Conservation (phyloP, 2,888 invertebrate genomes). For the Hyposoter didymator region DNA sequence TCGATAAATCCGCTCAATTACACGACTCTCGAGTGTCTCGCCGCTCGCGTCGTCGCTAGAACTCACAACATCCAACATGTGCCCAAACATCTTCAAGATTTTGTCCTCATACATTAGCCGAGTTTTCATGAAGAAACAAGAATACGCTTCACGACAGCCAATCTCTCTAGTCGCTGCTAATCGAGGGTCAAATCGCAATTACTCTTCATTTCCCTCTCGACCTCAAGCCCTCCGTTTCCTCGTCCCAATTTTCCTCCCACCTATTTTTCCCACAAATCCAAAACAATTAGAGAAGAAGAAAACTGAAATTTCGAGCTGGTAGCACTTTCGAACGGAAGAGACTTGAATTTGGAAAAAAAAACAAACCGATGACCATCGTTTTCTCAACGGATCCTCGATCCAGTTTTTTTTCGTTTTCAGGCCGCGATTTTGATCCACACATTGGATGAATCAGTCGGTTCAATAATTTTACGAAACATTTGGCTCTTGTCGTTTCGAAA, state of each 20-base stretch:
- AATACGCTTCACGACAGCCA: conserved; percentile 49
- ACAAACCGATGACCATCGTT: not conserved
- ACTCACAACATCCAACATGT: conserved; percentile 71
- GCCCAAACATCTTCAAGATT: conserved; percentile 77
- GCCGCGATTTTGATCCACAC: too few species aligned
- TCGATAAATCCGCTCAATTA: conserved; percentile 91
- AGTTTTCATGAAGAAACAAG: not conserved
- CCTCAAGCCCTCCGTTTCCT: not conserved
- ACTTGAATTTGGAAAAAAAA: not conserved
- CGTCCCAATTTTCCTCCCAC: conserved; percentile 5
- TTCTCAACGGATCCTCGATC: not conserved
- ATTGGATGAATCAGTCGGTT: not conserved
- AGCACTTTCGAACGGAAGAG: not conserved
- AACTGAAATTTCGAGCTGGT: not conserved
- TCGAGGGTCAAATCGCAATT: conserved; percentile 39
- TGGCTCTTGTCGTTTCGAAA: not conserved
- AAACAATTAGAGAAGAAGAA: not conserved
- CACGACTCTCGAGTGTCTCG: conserved; percentile 93
- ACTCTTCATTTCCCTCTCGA: not conserved
- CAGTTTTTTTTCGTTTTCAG: not conserved
- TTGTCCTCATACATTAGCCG: conserved; percentile 78
- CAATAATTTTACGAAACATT: not conserved
- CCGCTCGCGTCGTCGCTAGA: conserved; percentile 91
- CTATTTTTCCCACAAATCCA: conserved; percentile 34
- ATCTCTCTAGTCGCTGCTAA: conserved; percentile 65